Base-by-base conservation (phyloP, 2,888 invertebrate genomes). In the Xylota sylvarum region DNA sequence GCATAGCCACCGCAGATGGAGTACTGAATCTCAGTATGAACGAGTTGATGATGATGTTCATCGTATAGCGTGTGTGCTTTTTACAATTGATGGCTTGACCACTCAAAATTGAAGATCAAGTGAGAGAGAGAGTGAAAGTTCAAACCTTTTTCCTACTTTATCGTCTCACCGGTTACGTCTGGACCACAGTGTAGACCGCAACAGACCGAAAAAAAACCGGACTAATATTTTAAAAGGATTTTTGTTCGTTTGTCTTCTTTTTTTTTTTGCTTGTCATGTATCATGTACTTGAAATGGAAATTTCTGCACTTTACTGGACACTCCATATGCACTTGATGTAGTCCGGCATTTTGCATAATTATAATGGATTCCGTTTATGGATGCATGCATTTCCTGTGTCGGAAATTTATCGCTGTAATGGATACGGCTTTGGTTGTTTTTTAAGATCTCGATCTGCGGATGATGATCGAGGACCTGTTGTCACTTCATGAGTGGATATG, bases 61-160 rank as follows among this genome's bases (percentile, higher is more conserved):
- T 12, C 12, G 67, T 30, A 78, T 67, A 73, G 35, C 37, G 60
- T 67, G 60, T 67, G 70, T 43, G 40, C 70, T 58, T 73, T n/a
- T 43, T 50, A 32, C 30, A 64, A 46, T 72, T 60, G 73, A 83
- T 73, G 73, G 58, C 50, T 78, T 73, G 73, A 50, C 58, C 83
- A 74, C 17, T 43, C 62, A 52, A 30, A 35, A 14, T 14, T 52
- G 27, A 6, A 52, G n/a, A 50, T 48, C 30, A 14, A 65, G 65
- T 1, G 50, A 65, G 58, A 19, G 56, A 72, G 60, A 73, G 84
- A 84, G 84, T 79, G 84, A 84, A 84, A 84, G 84, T 79, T 67
- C 55, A 73, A 62, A 65, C 65, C 72, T 72, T 83, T 70, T 77
- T 32, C 35, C 23, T 43, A 52, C 67, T 55, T 48, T 48, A 60